Evolutionary conservation across 1,140 invertebrate species (phyloP).

Genomic region (Platyscapa corneri): DNA sequence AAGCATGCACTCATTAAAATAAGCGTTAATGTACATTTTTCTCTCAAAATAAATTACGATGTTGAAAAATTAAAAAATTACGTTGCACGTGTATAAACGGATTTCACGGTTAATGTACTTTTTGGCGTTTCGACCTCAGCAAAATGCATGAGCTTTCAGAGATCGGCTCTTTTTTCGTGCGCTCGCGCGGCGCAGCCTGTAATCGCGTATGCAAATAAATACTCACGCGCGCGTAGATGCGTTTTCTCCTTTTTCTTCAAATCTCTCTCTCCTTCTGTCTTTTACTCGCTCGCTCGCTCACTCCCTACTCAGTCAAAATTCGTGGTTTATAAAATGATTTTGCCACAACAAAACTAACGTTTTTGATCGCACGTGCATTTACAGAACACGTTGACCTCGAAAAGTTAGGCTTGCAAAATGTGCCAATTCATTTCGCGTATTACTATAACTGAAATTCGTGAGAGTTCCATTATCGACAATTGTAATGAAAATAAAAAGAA

Average conservation of each 20-base stretch:
- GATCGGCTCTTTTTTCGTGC: background rate
- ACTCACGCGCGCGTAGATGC: slow-evolving; percentile 66
- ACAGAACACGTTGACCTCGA: background rate
- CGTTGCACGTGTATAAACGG: background rate
- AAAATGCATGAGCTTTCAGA: background rate
- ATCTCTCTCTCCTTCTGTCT: background rate
- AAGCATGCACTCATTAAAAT: too few species aligned
- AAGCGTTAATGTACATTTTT: background rate
- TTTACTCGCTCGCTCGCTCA: slow-evolving; percentile 44
- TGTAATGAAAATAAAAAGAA: background rate
- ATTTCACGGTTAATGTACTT: slow-evolving; percentile 4
- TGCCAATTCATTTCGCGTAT: too few species aligned
- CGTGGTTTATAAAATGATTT: slow-evolving; percentile 74
- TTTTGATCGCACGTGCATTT: slow-evolving; percentile 64
- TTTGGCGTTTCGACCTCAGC: slow-evolving; percentile 21
- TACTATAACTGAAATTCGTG: background rate
- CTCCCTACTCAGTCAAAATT: slow-evolving; percentile 66
- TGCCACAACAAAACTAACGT: slow-evolving; percentile 64
- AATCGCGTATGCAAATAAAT: slow-evolving; percentile 76
- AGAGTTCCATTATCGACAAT: background rate
- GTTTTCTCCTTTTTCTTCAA: slow-evolving; percentile 11
- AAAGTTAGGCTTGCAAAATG: too few species aligned
- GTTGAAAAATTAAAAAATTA: background rate
- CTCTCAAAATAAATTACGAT: background rate
- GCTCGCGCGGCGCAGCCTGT: slow-evolving; percentile 62